A percentile compares a stretch with the other conserved stretches of the same genome.
These are phyloP conservation scores for Noctua janthina DNA, from an alignment of 2,888 invertebrate species.

Conservation along the genomic window DNA sequence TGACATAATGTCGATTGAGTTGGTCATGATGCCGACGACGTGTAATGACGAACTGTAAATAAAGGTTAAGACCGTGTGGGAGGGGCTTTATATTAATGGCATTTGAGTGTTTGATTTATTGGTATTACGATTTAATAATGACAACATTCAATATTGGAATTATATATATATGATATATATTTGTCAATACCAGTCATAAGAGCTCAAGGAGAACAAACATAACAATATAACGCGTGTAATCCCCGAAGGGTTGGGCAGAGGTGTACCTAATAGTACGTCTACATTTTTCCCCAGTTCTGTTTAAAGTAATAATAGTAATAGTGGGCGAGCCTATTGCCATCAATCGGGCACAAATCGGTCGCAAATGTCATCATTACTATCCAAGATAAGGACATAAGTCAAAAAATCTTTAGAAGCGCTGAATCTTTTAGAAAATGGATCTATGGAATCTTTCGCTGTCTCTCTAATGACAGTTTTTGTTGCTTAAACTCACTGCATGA, in stretches of 20 bases:
- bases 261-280: too few relatives aligned
- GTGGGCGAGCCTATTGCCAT: too few relatives aligned
- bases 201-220: too few relatives aligned
- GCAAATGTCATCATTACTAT: not conserved
- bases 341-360: too few relatives aligned
- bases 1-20: constrained; percentile 56
- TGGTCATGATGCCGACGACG: constrained; percentile 34
- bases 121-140: not conserved
- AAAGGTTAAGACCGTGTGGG: constrained; percentile 40
- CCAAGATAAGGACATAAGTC: too few relatives aligned
- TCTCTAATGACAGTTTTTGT: not conserved
- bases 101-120: constrained; percentile 42
- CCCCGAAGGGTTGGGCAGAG: too few relatives aligned
- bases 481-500: not conserved
- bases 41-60: constrained; percentile 55
- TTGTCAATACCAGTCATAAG: too few relatives aligned
- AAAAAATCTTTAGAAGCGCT: not conserved
- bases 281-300: too few relatives aligned
- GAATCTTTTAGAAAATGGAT: not conserved
- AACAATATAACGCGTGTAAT: too few relatives aligned
- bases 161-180: too few relatives aligned
- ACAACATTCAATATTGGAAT: not conserved
- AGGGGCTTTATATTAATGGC: constrained; percentile 26
- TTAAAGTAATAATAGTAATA: too few relatives aligned
- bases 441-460: not conserved